Evolutionary conservation across 2,113 vertebrate genomes (phyloP).

Genomic region (Petromus typicus): DNA sequence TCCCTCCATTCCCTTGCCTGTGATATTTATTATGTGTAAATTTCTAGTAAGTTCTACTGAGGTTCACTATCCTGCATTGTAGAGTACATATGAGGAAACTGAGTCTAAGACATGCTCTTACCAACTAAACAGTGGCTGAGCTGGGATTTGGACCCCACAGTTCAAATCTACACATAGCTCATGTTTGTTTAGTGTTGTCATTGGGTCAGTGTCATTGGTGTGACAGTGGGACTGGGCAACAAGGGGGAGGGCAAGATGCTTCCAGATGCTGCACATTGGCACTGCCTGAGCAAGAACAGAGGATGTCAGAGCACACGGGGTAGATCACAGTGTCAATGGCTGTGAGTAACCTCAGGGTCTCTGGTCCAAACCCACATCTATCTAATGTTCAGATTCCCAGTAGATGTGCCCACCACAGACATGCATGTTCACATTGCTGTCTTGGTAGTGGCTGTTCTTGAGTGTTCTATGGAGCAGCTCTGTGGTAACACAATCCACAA

Average conservation of each 20-base stretch:
- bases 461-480: background rate
- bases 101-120: background rate
- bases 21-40: background rate
- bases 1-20: background rate
- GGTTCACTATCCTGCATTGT: background rate
- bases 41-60: background rate
- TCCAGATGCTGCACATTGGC: background rate
- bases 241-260: background rate
- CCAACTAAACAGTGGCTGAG: background rate
- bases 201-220: background rate
- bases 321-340: background rate
- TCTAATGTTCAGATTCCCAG: background rate
- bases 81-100: background rate
- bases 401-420: background rate
- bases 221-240: background rate
- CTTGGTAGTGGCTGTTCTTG: background rate
- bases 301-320: background rate
- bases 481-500: background rate
- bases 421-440: background rate
- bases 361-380: background rate
- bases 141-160: background rate
- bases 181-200: background rate
- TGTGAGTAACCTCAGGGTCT: background rate
- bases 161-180: background rate
- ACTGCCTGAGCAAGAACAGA: background rate